A percentile compares a stretch with the other conserved stretches of the same genome.
Conservation (phyloP, 2,113 vertebrate genomes). For the Donacobius atricapilla region DNA sequence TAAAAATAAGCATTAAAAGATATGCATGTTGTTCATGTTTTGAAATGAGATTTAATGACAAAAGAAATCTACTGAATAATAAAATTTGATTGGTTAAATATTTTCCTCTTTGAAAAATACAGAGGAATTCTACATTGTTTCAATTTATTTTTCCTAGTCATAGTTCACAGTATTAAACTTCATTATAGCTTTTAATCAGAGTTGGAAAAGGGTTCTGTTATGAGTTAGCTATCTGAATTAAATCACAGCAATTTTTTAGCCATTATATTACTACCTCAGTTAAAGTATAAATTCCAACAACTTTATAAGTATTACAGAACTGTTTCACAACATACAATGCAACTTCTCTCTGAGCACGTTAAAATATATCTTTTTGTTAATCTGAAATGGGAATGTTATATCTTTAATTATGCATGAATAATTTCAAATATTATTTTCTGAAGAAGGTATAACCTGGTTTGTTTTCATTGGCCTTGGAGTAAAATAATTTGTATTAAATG, state of each 20-base stretch:
- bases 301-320: background rate
- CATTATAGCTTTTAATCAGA: background rate
- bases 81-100: background rate
- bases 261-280: background rate
- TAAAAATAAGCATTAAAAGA: background rate
- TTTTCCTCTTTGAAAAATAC: background rate
- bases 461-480: background rate
- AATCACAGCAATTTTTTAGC: background rate
- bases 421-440: background rate
- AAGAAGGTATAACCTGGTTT: background rate
- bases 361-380: background rate
- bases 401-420: background rate
- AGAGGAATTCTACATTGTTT: background rate
- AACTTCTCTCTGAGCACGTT: background rate
- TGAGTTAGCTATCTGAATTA: background rate
- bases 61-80: background rate
- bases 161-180: background rate
- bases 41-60: background rate
- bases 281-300: background rate
- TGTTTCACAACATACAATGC: background rate
- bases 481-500: background rate
- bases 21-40: background rate
- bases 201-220: background rate
- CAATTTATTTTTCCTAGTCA: background rate
- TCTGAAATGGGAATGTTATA: background rate